Base-by-base conservation (phyloP, 2,113 vertebrate species). In the Amblyopsis rosae region DNA sequence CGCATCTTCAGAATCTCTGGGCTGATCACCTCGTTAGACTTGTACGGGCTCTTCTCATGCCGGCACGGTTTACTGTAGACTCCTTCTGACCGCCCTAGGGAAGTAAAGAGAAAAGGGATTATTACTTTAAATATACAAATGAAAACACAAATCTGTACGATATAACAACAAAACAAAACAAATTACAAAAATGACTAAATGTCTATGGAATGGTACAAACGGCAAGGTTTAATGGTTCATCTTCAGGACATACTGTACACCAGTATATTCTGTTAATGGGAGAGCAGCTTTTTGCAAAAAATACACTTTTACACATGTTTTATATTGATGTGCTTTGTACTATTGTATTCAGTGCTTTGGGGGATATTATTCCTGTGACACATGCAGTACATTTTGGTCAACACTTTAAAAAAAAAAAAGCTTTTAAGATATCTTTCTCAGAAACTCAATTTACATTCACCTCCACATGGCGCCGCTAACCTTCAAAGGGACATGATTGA, bases 1-100 rank as follows among this genome's bases (percentile, higher is more conserved):
- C 97, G 82, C 95, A 98, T 99, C 92, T 99, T 99, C 82, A 99
- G 94, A 78, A 98, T 94, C 90, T 99, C 97, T 0, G 97, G 96
- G 87, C 96, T 98, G 93, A 99, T 98, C 74, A 99, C 97, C 86
- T 98, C 96, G 0, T 94, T 96, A 76, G 92, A 95, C 82, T 93
- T 95, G 0, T 95, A 95, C 0, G 95, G 95, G 90, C 95, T 94
- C 82, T 94, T 92, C 75, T 98, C 96, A 0, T 93, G 91, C 56
- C 94, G 90, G 47, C 91, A 92, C 1, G 86, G 84, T 64, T 91
- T 93, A 67, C 56, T 86, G 79, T 92, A 89, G 58, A 84, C 54
- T 0, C 74, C 87, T 47, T 94, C 91, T 41, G 90, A 88, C 8
- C 91, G 89, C 57, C 91, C 91, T 93, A 69, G 10, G 45, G 59